Evolutionary conservation across 2,888 invertebrate genomes (phyloP), one percentile per base, ranked within the genome.

Genomic region (Drosophila helvetica): DNA sequence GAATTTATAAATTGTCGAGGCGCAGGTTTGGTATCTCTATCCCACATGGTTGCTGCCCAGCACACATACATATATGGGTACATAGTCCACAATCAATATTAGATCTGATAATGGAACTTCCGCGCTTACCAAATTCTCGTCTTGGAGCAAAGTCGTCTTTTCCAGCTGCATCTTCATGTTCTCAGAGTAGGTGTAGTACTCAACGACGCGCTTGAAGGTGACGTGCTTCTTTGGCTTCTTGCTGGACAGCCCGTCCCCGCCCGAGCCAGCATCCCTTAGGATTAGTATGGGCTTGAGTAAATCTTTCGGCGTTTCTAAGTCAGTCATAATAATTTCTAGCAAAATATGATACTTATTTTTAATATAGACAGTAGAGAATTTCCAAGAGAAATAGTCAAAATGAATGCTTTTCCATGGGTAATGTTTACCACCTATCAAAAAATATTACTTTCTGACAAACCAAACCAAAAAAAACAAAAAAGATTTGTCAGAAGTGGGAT

Each of bases 401-500:
- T 15, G 38, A 38, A 38, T n/a, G 15, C 15, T 38, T 38, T 38
- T 15, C n/a, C 38, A 38, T 38, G 7, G 38, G 15, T 38, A 38
- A 38, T 12, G 12, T 15, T 38, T 38, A 12, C 15, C 15, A 15
- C 12, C 1, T 15, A 38, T 3, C 46, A 58, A 58, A 72, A 65
- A 8, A 8, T 7, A 7, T 8, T 25, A 25, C 25, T 8, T 25
- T 25, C 7, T 8, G 8, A 25, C 8, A 25, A 25, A 38, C 6
- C 42, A 38, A 53, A n/a, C n/a, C n/a, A 38, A 56, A 61, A 56
- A 5, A 22, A 22, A 8, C 64, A 77, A 82, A 78, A 76, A 66
- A 46, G 0, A 18, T 48, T 75, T 81, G 83, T 81, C 78, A 80
- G 77, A 78, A 78, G 83, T 79, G 84, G 83, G 81, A 85, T 83